A percentile compares a stretch with the other conserved stretches of the same genome.
phyloP scores from a whole-genome alignment of 2,888 invertebrate genomes.

The Rhorus exstirpatorius region DNA sequence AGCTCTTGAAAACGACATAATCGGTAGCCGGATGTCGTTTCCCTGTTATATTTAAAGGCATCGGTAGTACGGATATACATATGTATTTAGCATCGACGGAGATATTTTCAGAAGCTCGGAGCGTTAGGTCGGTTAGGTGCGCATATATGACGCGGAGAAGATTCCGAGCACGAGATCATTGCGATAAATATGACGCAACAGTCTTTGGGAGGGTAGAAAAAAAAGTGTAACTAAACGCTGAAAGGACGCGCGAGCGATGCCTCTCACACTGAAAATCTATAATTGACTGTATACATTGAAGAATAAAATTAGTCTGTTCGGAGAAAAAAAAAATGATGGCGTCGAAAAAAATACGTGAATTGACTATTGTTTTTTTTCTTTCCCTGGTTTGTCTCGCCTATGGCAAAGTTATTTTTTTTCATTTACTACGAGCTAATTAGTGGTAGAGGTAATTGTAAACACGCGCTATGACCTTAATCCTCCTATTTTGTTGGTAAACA shows the following conservation, averaged over 20 bases:
- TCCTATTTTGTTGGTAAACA: background rate
- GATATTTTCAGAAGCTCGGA: constrained; percentile 63
- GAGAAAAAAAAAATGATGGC: background rate
- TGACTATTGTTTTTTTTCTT: constrained; percentile 3
- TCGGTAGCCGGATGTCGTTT: constrained; percentile 39
- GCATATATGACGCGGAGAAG: constrained; percentile 3
- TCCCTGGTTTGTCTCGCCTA: too few relatives aligned
- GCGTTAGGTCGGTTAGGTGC: constrained; percentile 15
- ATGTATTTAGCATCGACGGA: constrained; percentile 60
- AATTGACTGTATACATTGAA: background rate
- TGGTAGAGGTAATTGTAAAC: constrained; percentile 3
- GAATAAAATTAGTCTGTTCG: constrained; percentile 1
- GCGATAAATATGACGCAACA: constrained; percentile 50
- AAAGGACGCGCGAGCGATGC: background rate
- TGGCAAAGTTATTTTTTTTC: too few relatives aligned
- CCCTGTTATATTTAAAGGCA: background rate
- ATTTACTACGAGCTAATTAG: background rate
- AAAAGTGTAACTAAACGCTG: constrained; percentile 11
- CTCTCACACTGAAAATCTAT: too few relatives aligned
- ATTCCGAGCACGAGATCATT: constrained; percentile 18
- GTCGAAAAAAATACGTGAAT: too few relatives aligned
- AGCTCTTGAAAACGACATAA: constrained; percentile 44
- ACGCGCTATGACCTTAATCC: background rate
- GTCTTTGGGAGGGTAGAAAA: constrained; percentile 18
- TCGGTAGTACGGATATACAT: constrained; percentile 56